Percentiles rank a stretch among this genome's conserved stretches.
Conservation (phyloP, 1,140 invertebrate genomes). For the Probaryconus sp. region DNA sequence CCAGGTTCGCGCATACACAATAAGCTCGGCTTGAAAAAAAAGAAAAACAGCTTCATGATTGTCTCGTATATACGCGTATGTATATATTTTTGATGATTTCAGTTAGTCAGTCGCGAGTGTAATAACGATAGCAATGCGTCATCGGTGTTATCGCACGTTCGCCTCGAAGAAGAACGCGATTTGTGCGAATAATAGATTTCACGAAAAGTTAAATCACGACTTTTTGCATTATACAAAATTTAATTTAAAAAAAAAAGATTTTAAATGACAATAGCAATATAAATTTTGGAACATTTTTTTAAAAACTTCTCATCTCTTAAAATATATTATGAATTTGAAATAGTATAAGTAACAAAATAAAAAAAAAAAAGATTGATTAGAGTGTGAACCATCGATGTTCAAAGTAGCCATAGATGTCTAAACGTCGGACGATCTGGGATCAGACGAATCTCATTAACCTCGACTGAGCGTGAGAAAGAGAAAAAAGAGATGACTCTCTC, state of each 20-base stretch:
- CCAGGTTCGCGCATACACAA: slow-evolving; percentile 10
- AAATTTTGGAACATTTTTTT: too few species aligned
- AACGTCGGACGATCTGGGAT: slow-evolving; percentile 44
- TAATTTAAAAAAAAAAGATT: too few species aligned
- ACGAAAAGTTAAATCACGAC: neutral
- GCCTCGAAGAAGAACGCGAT: slow-evolving; percentile 37
- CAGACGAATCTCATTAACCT: slow-evolving; percentile 62
- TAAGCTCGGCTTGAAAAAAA: too few species aligned
- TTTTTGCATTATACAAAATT: neutral
- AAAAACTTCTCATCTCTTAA: too few species aligned
- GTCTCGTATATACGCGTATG: neutral
- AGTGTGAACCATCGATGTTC: slow-evolving; percentile 31
- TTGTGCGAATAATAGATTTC: slow-evolving; percentile 35
- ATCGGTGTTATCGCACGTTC: slow-evolving; percentile 49
- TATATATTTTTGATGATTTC: slow-evolving; percentile 30
- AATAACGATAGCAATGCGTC: slow-evolving; percentile 37
- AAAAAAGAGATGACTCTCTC: slow-evolving; percentile 28
- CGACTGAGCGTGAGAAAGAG: slow-evolving; percentile 29
- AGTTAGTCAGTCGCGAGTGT: too few species aligned
- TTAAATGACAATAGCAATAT: too few species aligned
- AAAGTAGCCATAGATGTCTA: slow-evolving; percentile 31
- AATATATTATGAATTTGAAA: too few species aligned
- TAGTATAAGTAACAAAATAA: neutral
- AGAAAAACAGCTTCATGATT: slow-evolving; percentile 10
- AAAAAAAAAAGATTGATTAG: too few species aligned